Percentiles rank a stretch among this genome's conserved stretches.
These are phyloP conservation scores for Cuniculus paca DNA, from an alignment of 2,797 vertebrate genomes.

Conservation along the genomic window DNA sequence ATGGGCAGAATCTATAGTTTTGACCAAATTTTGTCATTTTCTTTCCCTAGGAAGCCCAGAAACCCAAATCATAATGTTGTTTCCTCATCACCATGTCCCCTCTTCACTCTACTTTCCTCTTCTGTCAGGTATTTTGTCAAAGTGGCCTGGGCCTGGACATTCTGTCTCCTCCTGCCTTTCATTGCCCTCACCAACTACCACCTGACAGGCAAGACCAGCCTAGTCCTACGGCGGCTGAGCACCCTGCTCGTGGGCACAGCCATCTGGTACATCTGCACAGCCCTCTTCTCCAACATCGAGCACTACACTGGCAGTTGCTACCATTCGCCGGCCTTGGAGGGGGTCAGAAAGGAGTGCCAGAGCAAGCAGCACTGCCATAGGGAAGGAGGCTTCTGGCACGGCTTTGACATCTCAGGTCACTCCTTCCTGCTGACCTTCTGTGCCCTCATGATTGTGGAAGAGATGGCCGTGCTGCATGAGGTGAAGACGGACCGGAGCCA, in stretches of 20 bases:
- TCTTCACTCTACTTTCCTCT: constrained; percentile 70
- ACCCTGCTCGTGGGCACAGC: constrained; percentile 92
- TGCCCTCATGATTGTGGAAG: constrained; percentile 94
- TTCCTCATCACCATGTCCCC: neutral
- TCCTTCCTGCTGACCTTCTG: constrained; percentile 96
- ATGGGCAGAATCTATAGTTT: neutral
- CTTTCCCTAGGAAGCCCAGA: neutral
- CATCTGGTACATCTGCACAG: constrained; percentile 93
- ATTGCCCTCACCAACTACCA: constrained; percentile 91
- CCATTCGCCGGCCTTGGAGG: constrained; percentile 52
- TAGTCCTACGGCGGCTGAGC: constrained; percentile 89
- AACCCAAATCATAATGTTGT: neutral
- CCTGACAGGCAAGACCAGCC: constrained; percentile 83
- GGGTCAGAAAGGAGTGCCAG: constrained; percentile 75
- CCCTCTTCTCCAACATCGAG: constrained; percentile 92
- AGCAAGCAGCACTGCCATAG: constrained; percentile 90
- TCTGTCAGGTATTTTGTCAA: constrained; percentile 96
- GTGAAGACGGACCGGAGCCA: constrained; percentile 85
- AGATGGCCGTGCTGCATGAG: constrained; percentile 91
- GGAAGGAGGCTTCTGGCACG: constrained; percentile 92
- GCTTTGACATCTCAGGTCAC: constrained; percentile 97
- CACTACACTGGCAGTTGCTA: constrained; percentile 93
- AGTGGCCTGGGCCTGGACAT: constrained; percentile 97
- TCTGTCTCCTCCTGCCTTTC: constrained; percentile 95
- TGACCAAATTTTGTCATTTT: neutral